Evolutionary conservation across 2,797 vertebrate genomes (phyloP), one percentile per base, ranked within the genome.

Genomic region (Pipistrellus pygmaeus): DNA sequence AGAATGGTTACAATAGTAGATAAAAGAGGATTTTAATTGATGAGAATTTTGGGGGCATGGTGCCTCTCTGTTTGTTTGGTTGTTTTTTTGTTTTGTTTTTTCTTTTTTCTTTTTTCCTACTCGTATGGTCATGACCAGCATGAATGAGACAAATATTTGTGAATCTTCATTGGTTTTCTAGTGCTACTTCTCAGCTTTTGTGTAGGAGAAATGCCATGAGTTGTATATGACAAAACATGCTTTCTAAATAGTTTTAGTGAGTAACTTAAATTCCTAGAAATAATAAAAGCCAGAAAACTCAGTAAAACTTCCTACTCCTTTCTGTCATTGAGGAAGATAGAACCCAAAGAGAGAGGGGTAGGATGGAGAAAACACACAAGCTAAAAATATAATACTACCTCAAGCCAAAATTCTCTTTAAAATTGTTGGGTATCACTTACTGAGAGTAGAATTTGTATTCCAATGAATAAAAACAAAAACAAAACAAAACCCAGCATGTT

Each of bases 231-330:
- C 35, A 91, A 88, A 89, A 62, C 60, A 72, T 38, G 18, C 23
- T 83, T 81, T 91, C 32, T 46, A 94, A 85, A 85, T 87, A 69
- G 68, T 57, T 77, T 90, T 73, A 57, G 35, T 60, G 64, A 85
- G 73, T 46, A 90, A 69, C 41, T 85, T 87, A 30, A 13, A 90
- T 51, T 85, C 32, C 25, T 76, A 57, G 46, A 89, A 88, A 91
- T 53, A 76, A 85, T 27, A 57, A 86, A 91, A 86, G 38, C 11
- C 73, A 87, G 21, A 71, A 85, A 82, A 6, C 32, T 76, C 14
- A 80, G 30, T 76, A 81, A 68, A 20, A 69, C 44, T 35, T 73
- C 7, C 53, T 75, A n/a, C 18, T 94, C 53, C 17, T 92, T 72
- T 32, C 46, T 80, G 81, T 90, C 57, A 68, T 5, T 87, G 64